Evolutionary conservation across 2,113 vertebrate species (phyloP).

Genomic region (Melanocharis versteri): DNA sequence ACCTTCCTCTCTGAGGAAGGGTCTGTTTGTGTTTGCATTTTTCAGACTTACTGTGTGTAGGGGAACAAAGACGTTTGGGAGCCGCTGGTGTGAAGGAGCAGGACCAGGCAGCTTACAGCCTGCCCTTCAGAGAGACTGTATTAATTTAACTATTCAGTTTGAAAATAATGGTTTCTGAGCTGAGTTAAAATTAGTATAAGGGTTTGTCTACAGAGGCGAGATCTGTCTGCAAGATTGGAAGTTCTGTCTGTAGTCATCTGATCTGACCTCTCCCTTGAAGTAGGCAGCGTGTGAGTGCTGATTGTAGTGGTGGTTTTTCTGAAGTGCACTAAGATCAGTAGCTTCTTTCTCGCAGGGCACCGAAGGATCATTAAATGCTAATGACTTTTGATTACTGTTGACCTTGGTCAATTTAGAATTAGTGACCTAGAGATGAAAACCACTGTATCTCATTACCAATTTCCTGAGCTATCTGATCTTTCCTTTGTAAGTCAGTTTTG

Average conservation of each 20-base stretch:
- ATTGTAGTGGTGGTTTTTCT: conserved; percentile 20
- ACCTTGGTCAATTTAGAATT: conserved; percentile 63
- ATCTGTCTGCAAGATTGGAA: background rate
- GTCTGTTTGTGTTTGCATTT: background rate
- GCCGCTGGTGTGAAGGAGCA: background rate
- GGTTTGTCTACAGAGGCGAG: background rate
- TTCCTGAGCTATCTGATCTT: conserved; percentile 60
- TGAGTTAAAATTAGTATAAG: background rate
- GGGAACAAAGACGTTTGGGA: background rate
- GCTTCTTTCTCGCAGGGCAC: conserved; percentile 43
- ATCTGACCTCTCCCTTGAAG: background rate
- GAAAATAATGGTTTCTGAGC: background rate
- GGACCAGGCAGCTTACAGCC: background rate
- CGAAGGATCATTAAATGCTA: conserved; percentile 60
- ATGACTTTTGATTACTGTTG: conserved; percentile 68
- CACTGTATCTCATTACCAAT: conserved; percentile 67
- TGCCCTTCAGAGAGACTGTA: background rate
- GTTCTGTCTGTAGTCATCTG: background rate
- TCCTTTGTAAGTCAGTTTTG: conserved; percentile 35
- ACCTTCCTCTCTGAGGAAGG: background rate
- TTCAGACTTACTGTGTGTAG: background rate
- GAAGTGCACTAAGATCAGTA: conserved; percentile 6
- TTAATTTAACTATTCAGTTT: background rate
- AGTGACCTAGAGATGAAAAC: conserved; percentile 55
- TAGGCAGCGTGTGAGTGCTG: background rate